These are phyloP conservation scores for Hirtodrosophila histrioides DNA, from an alignment of 2,888 invertebrate species.

Conservation along the genomic window DNA sequence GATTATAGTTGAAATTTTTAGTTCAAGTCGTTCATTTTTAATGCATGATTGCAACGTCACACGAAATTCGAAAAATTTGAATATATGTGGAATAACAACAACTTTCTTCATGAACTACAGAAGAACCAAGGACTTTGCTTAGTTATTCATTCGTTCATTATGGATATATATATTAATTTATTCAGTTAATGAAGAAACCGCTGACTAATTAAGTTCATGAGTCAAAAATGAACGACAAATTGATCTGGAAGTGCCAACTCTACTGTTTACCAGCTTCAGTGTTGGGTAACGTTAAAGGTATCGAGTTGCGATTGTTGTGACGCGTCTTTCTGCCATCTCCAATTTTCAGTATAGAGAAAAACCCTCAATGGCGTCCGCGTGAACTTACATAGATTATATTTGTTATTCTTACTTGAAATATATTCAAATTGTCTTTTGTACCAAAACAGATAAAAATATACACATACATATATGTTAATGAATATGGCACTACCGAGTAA, in stretches of 20 bases:
- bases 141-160: too few relatives aligned
- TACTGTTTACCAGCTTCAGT: slow-evolving; percentile 9
- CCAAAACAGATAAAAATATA: slow-evolving; percentile 19
- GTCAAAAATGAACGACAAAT: too few relatives aligned
- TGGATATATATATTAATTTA: too few relatives aligned
- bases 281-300: slow-evolving; percentile 22
- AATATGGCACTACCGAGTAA: slow-evolving; percentile 92
- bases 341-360: slow-evolving; percentile 67
- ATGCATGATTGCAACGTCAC: too few relatives aligned
- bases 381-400: slow-evolving; percentile 47
- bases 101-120: too few relatives aligned
- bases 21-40: too few relatives aligned
- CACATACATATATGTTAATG: slow-evolving; percentile 42
- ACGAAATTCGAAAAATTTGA: too few relatives aligned
- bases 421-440: slow-evolving; percentile 24
- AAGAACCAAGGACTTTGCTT: too few relatives aligned
- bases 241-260: background rate
- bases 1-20: background rate
- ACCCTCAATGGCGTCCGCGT: slow-evolving; percentile 70
- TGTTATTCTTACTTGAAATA: slow-evolving; percentile 47
- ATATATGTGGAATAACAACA: too few relatives aligned
- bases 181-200: too few relatives aligned
- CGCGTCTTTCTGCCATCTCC: slow-evolving; percentile 39
- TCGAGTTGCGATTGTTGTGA: slow-evolving; percentile 45
- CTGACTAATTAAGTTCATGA: too few relatives aligned